Evolutionary conservation across 2,888 invertebrate genomes (phyloP), one percentile per base, ranked within the genome.

Genomic region (Chymomyza caudatula): DNA sequence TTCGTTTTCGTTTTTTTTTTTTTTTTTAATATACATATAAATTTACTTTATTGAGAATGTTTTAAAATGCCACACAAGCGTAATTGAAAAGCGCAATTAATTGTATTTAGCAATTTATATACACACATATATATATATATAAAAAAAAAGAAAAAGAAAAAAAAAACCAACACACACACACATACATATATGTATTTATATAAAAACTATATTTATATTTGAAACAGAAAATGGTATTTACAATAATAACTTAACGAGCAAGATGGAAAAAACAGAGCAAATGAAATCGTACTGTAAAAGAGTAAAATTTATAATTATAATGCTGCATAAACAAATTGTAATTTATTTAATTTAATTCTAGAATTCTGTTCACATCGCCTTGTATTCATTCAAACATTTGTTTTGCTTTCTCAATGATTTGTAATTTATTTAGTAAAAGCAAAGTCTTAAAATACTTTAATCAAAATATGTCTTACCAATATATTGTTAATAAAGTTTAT

Each of bases 51-150:
- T 37, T 4, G 8, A 37, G 29, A 37, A 37, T 6, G 4, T 25
- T 69, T 57, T 65, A 55, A 60, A 62, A 71, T 69, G 80, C 80
- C 80, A 71, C 60, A 60, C 69, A 79, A 77, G 80, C 85, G 77
- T 79, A 65, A 71, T 67, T 13, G 4, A 22, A 54, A 81, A 85
- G 80, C 80, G 80, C 80, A 81, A 85, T 83, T 85, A 83, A 74
- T 65, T 80, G 73, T 85, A 80, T 80, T 82, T 85, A 80, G 85
- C 71, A 79, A 81, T 85, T 83, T 83, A 78, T 78, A 84, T 68
- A 76, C 67, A 76, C 77, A 81, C 55, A 53, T 37, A 60, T 15
- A 56, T 42, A 42, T 42, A 42, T 42, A 43, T 15, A 57, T n/a
- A 56, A 69, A 67, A 65, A 43, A 37, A 37, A 37, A n/a, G n/a